Conservation (phyloP, 2,888 invertebrate species). For the Miltochrista miniata region DNA sequence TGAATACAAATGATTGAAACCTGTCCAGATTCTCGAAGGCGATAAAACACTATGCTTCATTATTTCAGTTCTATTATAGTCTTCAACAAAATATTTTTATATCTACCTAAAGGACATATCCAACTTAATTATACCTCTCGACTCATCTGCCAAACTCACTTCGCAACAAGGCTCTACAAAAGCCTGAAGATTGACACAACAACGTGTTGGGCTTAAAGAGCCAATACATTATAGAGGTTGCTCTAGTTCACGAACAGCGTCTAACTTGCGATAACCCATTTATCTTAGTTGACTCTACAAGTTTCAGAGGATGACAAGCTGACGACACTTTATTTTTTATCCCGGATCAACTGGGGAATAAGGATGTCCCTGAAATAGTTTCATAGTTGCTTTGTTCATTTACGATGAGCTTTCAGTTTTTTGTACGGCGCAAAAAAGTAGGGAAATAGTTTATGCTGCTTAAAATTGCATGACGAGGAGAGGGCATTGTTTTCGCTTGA, state of each 20-base stretch:
- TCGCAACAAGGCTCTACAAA: neutral
- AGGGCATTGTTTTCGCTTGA: neutral
- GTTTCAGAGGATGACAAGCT: conserved; percentile 27
- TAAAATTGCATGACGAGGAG: neutral
- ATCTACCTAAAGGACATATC: neutral
- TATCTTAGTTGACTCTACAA: conserved; percentile 31
- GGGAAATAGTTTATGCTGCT: neutral
- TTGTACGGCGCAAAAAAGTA: neutral
- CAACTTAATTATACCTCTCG: neutral
- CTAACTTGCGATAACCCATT: conserved; percentile 26
- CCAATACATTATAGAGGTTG: conserved; percentile 4
- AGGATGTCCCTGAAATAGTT: conserved; percentile 13
- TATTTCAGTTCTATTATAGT: no score
- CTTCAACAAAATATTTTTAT: no score
- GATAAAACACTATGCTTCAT: no score
- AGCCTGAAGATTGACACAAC: conserved; percentile 9
- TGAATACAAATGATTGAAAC: no score
- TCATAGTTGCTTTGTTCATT: conserved; percentile 13
- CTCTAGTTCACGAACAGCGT: conserved; percentile 9
- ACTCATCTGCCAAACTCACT: neutral
- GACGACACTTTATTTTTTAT: conserved; percentile 19
- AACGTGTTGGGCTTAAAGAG: conserved; percentile 10
- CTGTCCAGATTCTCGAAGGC: no score
- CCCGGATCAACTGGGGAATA: conserved; percentile 20
- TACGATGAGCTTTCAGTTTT: conserved; percentile 10